Base-by-base conservation (phyloP, 2,797 vertebrate genomes). In the Hoplostethus mediterraneus region DNA sequence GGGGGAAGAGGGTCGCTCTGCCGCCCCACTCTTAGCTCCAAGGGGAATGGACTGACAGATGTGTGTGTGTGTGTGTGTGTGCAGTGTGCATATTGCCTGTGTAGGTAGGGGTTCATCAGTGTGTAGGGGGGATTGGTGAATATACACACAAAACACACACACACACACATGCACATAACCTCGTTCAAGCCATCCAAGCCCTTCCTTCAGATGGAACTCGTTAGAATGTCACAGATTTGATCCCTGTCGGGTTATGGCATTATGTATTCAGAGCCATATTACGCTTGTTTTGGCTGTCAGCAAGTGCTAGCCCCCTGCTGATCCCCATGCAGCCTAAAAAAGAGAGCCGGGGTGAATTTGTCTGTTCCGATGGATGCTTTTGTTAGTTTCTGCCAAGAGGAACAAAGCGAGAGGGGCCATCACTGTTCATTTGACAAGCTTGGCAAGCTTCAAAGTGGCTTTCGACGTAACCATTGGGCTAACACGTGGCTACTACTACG, bases 201-300 rank as follows among this genome's bases (percentile, higher is more conserved):
- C 58, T 75, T 94, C 93, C 85, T 96, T 95, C 94, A 96, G 96
- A 96, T 92, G 87, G 94, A 92, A 94, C 95, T 96, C 90, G 94
- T 95, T 95, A 95, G 94, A 92, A 94, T 95, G 95, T 97, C 95
- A 96, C 96, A 98, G 97, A 97, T 97, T 97, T 97, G 89, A 96
- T 96, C 96, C 96, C 94, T 96, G 95, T 95, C 94, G 94, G 94
- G 96, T 96, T 96, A 85, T 95, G 95, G 91, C 92, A 97, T 98
- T 97, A 97, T 95, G 89, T 96, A 98, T 98, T 97, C 96, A 97
- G 97, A 98, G 97, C 93, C 90, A 96, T 80, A 95, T 95, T 95
- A 94, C 95, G 95, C 95, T 95, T 94, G 90, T 93, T 95, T 95
- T 94, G 94, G 93, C 93, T 94, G 92, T 83, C 87, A 88, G 88